Percentiles rank a stretch among this genome's conserved stretches.
Evolutionary conservation across 2,888 invertebrate species (phyloP).

Genomic region (Heliconius cydno): DNA sequence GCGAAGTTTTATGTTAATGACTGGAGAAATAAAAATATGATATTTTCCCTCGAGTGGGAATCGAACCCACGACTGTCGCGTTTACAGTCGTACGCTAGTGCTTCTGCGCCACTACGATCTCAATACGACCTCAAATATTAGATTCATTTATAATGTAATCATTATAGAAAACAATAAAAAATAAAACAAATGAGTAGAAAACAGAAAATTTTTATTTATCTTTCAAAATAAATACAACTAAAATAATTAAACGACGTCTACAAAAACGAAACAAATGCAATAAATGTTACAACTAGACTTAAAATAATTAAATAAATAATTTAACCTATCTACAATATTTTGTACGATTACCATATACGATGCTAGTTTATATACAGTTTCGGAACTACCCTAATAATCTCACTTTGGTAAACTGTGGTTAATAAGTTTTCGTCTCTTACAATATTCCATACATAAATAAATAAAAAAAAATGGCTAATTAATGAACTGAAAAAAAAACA

Average conservation of each 20-base stretch:
- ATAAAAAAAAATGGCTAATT: neutral
- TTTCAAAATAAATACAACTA: conserved; percentile 78
- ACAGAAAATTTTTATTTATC: conserved; percentile 73
- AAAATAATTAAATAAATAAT: conserved; percentile 73
- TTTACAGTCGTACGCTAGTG: too few species aligned
- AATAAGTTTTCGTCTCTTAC: conserved; percentile 64
- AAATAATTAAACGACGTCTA: conserved; percentile 70
- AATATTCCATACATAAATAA: conserved; percentile 44
- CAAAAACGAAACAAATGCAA: conserved; percentile 81
- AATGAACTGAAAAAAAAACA: neutral
- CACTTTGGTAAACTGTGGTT: conserved; percentile 85
- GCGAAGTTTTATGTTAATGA: too few species aligned
- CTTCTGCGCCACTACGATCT: too few species aligned
- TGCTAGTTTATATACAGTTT: conserved; percentile 57
- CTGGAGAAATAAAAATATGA: too few species aligned
- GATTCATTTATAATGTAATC: neutral
- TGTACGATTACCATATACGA: conserved; percentile 66
- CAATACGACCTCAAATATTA: neutral
- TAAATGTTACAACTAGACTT: conserved; percentile 64
- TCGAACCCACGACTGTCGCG: too few species aligned
- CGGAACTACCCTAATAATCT: conserved; percentile 78
- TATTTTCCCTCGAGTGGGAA: too few species aligned
- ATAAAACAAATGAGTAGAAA: conserved; percentile 59
- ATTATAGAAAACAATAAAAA: conserved; percentile 14
- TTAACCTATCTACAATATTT: conserved; percentile 70